Evolutionary conservation across 2,797 vertebrate genomes (phyloP), one percentile per base, ranked within the genome.

Genomic region (Mormyrops attenuatus): DNA sequence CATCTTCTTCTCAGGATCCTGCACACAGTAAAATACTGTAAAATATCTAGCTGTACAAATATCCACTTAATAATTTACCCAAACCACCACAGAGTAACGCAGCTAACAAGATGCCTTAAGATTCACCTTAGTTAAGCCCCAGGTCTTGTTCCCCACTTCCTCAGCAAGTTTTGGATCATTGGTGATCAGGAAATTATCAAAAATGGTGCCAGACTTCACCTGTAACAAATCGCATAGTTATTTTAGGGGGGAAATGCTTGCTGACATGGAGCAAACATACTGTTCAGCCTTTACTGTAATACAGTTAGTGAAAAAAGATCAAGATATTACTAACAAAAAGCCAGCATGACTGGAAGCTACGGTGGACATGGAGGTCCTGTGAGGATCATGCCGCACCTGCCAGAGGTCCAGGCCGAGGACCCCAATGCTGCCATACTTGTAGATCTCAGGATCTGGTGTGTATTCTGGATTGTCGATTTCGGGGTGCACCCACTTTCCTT

Each of bases 181-280:
- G 91, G 95, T 96, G 92, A 97, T 97, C 50, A 98, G 94, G 92
- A 98, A 98, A 94, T 97, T 96, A 90, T 97, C 96, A 92, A 97
- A 98, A 91, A 97, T 96, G 1, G 96, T 97, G 22, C 96, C 96
- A 88, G 96, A 97, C 91, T 97, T 97, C 50, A 97, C 96, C 96
- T 97, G 84, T 89, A 93, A 90, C 87, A 53, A 87, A 89, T 88
- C n/a, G 1, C 77, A 86, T 7, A 82, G 20, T 41, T 7, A 63
- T 84, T 69, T 52, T 15, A 38, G 53, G 8, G 15, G 13, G 6
- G 4, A 60, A 26, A 52, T 26, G n/a, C 22, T 30, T 47, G 22
- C 44, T 30, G n/a, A 85, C n/a, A 30, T 15, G 44, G 26, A 17
- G 7, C 41, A 30, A 52, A 85, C 44, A 52, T 26, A 13, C 44